Evolutionary conservation across 2,797 vertebrate species (phyloP).

Genomic region (Syncerus caffer): DNA sequence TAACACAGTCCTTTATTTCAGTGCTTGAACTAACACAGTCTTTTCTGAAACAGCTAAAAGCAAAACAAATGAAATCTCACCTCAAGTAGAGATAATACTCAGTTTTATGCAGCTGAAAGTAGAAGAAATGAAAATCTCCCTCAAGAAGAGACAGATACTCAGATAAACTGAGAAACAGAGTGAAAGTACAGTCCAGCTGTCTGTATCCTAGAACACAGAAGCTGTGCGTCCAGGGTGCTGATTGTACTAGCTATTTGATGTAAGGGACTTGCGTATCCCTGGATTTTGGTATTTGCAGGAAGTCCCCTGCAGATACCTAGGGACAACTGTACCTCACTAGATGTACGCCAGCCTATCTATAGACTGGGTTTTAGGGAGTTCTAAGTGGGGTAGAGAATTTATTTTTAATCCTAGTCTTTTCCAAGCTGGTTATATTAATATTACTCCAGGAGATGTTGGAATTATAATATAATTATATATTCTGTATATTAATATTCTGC

Average conservation of each 20-base stretch:
- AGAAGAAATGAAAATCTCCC: not conserved
- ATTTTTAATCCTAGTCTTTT: not conserved
- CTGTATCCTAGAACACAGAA: not conserved
- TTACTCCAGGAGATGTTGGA: not conserved
- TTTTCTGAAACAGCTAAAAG: not conserved
- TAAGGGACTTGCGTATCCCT: not conserved
- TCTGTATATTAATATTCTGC: not conserved
- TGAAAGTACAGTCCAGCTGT: not conserved
- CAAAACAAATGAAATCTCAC: not conserved
- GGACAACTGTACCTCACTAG: not conserved
- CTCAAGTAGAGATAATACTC: not conserved
- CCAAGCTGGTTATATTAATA: not conserved
- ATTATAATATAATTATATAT: not conserved
- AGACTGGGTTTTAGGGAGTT: not conserved
- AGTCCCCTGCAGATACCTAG: not conserved
- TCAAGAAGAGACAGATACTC: not conserved
- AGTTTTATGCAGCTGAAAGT: not conserved
- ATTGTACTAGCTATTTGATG: not conserved
- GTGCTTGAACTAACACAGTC: not conserved
- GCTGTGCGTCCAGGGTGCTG: not conserved
- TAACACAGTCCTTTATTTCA: not conserved
- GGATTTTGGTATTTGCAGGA: not conserved
- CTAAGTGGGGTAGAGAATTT: not conserved
- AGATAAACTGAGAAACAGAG: conserved; percentile 36
- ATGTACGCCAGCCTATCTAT: not conserved